Percentiles rank a stretch among this genome's conserved stretches.
phyloP scores from a whole-genome alignment of 2,888 invertebrate genomes.

The Euplexia lucipara region DNA sequence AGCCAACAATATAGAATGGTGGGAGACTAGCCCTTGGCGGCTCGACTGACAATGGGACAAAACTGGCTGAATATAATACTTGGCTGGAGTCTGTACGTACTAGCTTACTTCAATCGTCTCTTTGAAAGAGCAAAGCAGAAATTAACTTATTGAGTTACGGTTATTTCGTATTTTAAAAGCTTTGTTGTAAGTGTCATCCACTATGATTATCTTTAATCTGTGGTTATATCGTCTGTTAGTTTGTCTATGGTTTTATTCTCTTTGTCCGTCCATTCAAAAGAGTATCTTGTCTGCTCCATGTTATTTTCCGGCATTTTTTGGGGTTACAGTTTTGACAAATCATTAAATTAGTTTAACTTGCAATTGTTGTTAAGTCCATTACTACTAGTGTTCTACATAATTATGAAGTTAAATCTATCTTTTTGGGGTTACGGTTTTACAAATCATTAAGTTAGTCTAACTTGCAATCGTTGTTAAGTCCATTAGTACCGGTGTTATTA shows the following conservation, averaged over 20 bases:
- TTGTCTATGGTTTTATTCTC: not conserved
- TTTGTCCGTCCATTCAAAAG: not conserved
- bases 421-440: not conserved
- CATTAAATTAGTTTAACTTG: not conserved
- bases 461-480: not conserved
- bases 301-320: not conserved
- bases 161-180: constrained; percentile 3
- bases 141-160: not conserved
- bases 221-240: not conserved
- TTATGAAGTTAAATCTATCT: no score
- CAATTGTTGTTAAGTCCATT: not conserved
- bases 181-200: not conserved
- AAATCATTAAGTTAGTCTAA: not conserved
- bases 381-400: no score
- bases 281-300: not conserved
- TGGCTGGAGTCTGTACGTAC: not conserved
- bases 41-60: constrained; percentile 39
- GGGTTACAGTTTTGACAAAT: not conserved
- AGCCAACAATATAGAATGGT: constrained; percentile 39
- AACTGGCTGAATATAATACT: constrained; percentile 33
- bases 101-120: constrained; percentile 17
- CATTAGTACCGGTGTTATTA: not conserved
- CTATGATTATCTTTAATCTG: not conserved
- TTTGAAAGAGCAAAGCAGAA: constrained; percentile 2
- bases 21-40: constrained; percentile 35